Base-by-base conservation (phyloP, 1,140 invertebrate genomes). In the Sogatella furcifera region DNA sequence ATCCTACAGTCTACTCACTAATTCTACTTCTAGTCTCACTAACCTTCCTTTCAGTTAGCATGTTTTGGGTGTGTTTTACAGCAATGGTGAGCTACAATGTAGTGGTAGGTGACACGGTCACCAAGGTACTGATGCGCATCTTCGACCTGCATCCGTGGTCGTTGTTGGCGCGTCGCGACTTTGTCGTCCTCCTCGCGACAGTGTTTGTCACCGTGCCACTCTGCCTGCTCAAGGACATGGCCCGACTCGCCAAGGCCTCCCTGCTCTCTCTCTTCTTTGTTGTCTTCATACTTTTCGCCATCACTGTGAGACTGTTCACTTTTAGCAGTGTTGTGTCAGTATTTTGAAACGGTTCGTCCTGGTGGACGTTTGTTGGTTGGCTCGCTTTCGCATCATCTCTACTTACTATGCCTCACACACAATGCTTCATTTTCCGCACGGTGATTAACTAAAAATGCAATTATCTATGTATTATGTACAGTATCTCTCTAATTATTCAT, bases 21-120 rank as follows among this genome's bases (percentile, higher is more conserved):
- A n/a, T n/a, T n/a, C n/a, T n/a, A n/a, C n/a, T n/a, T n/a, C n/a
- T n/a, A n/a, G n/a, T n/a, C n/a, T n/a, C n/a, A n/a, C n/a, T n/a
- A n/a, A n/a, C n/a, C n/a, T n/a, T n/a, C n/a, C n/a, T n/a, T n/a
- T n/a, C n/a, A n/a, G n/a, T n/a, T n/a, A n/a, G n/a, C n/a, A n/a
- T 28, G 24, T 28, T 28, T 28, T 38, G 34, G 34, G 5, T 64
- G 62, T 67, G 60, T 49, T 72, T 81, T 80, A 24, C 75, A 92
- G 90, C 90, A 1, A 93, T 93, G 89, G 86, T 92, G 31, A 91
- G 89, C 52, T 93, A 94, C 71, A 93, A 94, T 71, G 84, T 93
- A 5, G 90, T 93, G 31, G 90, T 93, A 19, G 90, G 90, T 28
- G 91, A 94, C 71, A 93, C 90, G 0, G 79, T 92, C 17, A 92